Percentiles rank a stretch among this genome's conserved stretches.
These are phyloP conservation scores for Protophormia terraenovae DNA, from an alignment of 2,888 invertebrate genomes.

Conservation along the genomic window DNA sequence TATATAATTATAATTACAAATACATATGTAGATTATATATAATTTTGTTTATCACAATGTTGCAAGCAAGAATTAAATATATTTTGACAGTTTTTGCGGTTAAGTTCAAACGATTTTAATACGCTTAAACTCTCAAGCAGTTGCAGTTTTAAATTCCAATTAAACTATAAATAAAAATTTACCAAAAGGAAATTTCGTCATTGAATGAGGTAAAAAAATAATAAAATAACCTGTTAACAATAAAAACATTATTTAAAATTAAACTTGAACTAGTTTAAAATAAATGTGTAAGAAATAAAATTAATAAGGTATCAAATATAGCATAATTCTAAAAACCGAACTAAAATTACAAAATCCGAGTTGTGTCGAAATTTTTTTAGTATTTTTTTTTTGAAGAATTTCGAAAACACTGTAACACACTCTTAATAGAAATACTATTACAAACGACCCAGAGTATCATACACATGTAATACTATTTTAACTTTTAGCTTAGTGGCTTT, in stretches of 20 bases:
- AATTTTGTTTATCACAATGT: neutral
- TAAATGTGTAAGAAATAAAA: neutral
- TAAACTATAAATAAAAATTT: slow-evolving; percentile 41
- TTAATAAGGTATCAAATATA: no score
- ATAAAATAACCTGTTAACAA: slow-evolving; percentile 21
- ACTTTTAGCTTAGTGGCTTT: neutral
- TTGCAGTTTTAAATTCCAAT: slow-evolving; percentile 50
- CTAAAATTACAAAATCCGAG: no score
- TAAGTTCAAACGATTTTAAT: slow-evolving; percentile 45
- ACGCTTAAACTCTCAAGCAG: slow-evolving; percentile 33
- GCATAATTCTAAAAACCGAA: no score
- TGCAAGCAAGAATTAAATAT: slow-evolving; percentile 30
- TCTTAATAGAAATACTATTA: slow-evolving; percentile 6
- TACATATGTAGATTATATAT: neutral
- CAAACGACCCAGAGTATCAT: neutral
- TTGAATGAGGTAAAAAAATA: slow-evolving; percentile 16
- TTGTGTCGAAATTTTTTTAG: no score
- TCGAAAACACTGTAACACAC: neutral
- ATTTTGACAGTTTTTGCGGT: slow-evolving; percentile 25
- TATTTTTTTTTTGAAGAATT: no score
- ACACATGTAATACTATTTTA: neutral
- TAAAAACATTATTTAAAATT: neutral
- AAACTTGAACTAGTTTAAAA: slow-evolving; percentile 26
- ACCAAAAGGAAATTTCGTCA: slow-evolving; percentile 24
- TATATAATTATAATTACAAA: neutral